Conservation (phyloP, 2,888 invertebrate species). For the Balanococcus diminutus region DNA sequence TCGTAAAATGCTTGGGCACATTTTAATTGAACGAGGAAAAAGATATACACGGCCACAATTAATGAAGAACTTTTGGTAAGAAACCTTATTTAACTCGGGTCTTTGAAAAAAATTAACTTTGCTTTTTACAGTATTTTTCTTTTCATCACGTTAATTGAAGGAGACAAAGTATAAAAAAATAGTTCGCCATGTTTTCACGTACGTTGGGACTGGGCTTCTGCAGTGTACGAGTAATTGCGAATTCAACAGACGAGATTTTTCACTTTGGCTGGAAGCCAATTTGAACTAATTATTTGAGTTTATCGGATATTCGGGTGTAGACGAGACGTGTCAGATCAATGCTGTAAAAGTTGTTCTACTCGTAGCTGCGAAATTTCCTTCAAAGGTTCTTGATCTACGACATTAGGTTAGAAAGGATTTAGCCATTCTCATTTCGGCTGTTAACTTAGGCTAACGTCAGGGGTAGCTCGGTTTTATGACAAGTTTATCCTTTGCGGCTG, state of each 20-base stretch:
- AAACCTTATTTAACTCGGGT: neutral
- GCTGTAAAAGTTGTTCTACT: neutral
- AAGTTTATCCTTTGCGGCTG: neutral
- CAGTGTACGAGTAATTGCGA: neutral
- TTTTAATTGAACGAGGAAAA: neutral
- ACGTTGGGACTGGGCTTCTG: neutral
- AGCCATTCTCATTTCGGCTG: neutral
- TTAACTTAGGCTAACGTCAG: neutral
- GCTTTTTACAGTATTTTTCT: neutral
- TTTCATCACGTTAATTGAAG: neutral
- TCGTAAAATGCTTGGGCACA: neutral
- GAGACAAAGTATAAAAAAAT: constrained; percentile 1
- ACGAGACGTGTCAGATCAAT: neutral
- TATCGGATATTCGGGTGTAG: neutral
- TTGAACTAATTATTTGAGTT: constrained; percentile 12
- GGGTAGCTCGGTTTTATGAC: neutral
- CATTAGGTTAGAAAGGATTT: neutral
- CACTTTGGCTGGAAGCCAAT: constrained; percentile 31
- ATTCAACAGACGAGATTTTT: constrained; percentile 39
- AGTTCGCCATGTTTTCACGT: neutral
- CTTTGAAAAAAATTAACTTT: constrained; percentile 2
- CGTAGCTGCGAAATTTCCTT: neutral
- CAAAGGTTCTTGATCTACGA: neutral
- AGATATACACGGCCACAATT: neutral
- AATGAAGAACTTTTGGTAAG: neutral